Evolutionary conservation across 1,140 invertebrate genomes (phyloP).

Genomic region (Vanessa atalanta): DNA sequence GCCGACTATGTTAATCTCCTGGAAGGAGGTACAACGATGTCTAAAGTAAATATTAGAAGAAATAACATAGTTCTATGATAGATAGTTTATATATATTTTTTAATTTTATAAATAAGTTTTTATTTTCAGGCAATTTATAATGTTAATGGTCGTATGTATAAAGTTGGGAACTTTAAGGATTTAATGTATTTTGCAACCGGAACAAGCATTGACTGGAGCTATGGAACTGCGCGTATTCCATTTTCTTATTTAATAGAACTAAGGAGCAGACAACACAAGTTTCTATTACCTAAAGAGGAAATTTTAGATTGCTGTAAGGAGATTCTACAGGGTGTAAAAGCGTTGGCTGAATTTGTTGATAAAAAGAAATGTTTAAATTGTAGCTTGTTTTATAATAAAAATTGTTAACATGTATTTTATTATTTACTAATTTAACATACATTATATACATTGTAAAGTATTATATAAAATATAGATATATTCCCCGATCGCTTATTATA

Average conservation of each 20-base stretch:
- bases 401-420: slow-evolving; percentile 8
- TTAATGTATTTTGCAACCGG: slow-evolving; percentile 82
- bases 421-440: slow-evolving; percentile 18
- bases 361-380: slow-evolving; percentile 62
- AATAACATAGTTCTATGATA: not conserved
- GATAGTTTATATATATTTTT: not conserved
- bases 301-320: slow-evolving; percentile 86
- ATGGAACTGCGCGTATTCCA: slow-evolving; percentile 82
- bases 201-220: slow-evolving; percentile 87
- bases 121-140: slow-evolving; percentile 63
- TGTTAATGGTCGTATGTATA: slow-evolving; percentile 67
- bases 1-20: slow-evolving; percentile 86
- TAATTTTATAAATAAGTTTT: not conserved
- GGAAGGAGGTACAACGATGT: slow-evolving; percentile 69
- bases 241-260: slow-evolving; percentile 88
- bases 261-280: slow-evolving; percentile 83
- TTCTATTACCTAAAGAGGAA: slow-evolving; percentile 85
- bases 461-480: not conserved
- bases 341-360: slow-evolving; percentile 79
- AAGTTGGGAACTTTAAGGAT: slow-evolving; percentile 76
- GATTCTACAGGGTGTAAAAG: slow-evolving; percentile 83
- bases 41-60: slow-evolving; percentile 53
- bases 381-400: slow-evolving; percentile 53
- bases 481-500: not conserved
- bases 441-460: slow-evolving; percentile 4